Conservation (phyloP, 2,797 vertebrate genomes). For the Xenops minutus region DNA sequence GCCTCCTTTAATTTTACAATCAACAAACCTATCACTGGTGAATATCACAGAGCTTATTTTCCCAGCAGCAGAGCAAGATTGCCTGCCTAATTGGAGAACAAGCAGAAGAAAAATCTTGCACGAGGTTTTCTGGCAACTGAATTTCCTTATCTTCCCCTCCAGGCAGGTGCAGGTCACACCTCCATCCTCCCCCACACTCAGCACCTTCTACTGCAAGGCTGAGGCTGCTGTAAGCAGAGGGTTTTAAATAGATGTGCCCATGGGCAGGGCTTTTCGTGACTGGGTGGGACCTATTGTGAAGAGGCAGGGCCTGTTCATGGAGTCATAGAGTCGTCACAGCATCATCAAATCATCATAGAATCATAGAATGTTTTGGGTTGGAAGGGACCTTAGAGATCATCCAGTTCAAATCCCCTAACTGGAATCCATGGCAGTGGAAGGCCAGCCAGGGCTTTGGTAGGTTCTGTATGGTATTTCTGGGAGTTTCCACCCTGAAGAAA, state of each 20-base stretch:
- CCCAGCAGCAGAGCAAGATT: background rate
- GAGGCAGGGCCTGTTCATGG: fast-evolving
- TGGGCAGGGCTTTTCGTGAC: background rate
- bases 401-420: background rate
- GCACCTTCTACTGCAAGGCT: background rate
- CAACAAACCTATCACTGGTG: background rate
- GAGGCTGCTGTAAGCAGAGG: fast-evolving
- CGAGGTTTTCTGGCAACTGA: fast-evolving
- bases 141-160: fast-evolving
- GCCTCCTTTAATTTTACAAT: background rate
- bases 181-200: fast-evolving
- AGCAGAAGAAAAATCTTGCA: background rate
- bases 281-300: background rate
- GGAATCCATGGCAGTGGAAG: background rate
- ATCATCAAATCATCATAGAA: background rate
- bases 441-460: background rate
- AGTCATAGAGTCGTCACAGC: fast-evolving
- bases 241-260: fast-evolving
- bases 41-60: background rate
- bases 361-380: background rate
- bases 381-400: background rate
- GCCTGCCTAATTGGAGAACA: background rate
- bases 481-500: background rate
- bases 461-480: background rate
- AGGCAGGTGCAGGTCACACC: fast-evolving